phyloP scores from a whole-genome alignment of 2,113 vertebrate species.

The Pterocles orientalis region DNA sequence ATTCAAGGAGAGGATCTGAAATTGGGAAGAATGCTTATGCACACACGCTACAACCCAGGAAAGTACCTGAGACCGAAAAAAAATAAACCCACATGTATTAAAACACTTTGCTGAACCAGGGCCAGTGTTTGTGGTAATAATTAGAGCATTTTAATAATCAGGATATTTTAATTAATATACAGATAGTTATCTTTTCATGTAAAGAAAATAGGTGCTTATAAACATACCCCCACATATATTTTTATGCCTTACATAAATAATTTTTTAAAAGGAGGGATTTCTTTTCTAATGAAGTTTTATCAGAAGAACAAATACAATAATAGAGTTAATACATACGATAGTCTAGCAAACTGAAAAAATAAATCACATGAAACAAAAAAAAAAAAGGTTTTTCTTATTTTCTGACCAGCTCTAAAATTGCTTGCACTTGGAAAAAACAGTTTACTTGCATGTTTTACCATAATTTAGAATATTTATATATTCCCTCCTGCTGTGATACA shows the following conservation, averaged over 20 bases:
- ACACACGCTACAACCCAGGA: not conserved
- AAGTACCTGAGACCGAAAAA: not conserved
- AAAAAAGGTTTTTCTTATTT: not conserved
- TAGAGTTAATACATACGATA: not conserved
- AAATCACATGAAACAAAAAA: not conserved
- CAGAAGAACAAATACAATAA: not conserved
- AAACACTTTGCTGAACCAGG: not conserved
- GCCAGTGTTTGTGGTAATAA: not conserved
- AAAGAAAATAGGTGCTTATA: not conserved
- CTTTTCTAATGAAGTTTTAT: not conserved
- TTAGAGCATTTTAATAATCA: not conserved
- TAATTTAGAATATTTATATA: not conserved
- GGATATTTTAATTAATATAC: constrained; percentile 1
- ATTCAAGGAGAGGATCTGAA: not conserved
- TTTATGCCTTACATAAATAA: not conserved
- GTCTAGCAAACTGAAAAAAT: not conserved
- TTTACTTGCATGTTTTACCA: not conserved
- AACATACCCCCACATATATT: not conserved
- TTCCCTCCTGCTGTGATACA: not conserved
- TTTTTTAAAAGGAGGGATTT: not conserved
- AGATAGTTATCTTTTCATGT: not conserved
- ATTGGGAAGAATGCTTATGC: not conserved
- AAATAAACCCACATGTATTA: not conserved
- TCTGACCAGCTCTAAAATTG: not conserved
- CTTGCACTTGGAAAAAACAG: not conserved